A percentile compares a stretch with the other conserved stretches of the same genome.
Conservation (phyloP, 2,888 invertebrate genomes). For the Andricus quercusramuli region DNA sequence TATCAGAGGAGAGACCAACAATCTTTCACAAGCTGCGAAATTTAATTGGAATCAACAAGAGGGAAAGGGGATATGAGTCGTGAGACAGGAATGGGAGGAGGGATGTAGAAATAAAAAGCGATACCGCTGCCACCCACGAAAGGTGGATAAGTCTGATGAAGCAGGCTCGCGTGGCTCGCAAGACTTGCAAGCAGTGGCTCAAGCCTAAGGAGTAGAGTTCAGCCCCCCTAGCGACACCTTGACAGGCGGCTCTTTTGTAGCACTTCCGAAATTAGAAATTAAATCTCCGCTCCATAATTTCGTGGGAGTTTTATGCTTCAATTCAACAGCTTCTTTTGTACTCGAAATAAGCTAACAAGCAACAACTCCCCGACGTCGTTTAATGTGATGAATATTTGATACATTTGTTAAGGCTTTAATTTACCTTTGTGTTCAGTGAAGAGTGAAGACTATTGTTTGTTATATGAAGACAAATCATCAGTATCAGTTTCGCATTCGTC, state of each 20-base stretch:
- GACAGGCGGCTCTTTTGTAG: constrained; percentile 62
- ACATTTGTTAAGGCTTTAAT: constrained; percentile 1
- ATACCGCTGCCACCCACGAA: constrained; percentile 37
- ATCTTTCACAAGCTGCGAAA: constrained; percentile 39
- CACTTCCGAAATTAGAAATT: constrained; percentile 74
- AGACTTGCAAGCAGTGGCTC: constrained; percentile 26
- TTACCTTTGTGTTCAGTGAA: background rate
- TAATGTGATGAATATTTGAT: constrained; percentile 6
- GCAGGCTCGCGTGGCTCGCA: constrained; percentile 35
- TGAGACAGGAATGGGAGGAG: constrained; percentile 34
- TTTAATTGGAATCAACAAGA: constrained; percentile 41
- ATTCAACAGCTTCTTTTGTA: background rate
- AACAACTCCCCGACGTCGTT: background rate
- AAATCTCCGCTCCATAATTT: constrained; percentile 62
- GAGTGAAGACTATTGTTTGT: background rate
- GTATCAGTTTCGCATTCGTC: constrained; percentile 17
- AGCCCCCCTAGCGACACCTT: constrained; percentile 43
- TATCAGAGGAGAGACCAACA: constrained; percentile 38
- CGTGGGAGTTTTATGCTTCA: constrained; percentile 56
- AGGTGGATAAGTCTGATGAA: constrained; percentile 22
- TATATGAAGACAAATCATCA: constrained; percentile 9
- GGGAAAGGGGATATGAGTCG: constrained; percentile 8
- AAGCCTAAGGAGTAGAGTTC: constrained; percentile 40
- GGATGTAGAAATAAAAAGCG: constrained; percentile 24
- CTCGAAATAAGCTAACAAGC: background rate